These are phyloP conservation scores for Astreopora myriophthalma DNA, from an alignment of 64 coral and sea anemone species.

Conservation along the genomic window DNA sequence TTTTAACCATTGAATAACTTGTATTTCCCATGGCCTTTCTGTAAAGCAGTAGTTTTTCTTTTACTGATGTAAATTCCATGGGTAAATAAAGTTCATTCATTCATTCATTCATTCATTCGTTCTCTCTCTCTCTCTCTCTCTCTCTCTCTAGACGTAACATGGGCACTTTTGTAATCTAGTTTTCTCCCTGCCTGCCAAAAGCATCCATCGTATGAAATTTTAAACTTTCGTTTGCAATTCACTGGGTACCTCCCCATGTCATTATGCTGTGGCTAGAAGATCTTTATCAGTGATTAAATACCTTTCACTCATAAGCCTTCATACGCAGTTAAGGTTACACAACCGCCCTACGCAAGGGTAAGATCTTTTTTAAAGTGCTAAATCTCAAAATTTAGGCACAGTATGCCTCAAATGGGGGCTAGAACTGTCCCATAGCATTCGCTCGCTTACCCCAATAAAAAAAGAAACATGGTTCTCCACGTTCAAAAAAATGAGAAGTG, in stretches of 20 bases:
- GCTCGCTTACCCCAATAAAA: slow-evolving; percentile 27
- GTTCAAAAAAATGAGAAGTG: slow-evolving; percentile 24
- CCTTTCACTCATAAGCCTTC: not conserved
- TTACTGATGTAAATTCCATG: too few species aligned
- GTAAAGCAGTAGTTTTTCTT: too few species aligned
- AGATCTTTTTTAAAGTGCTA: slow-evolving; percentile 1
- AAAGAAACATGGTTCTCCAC: not conserved
- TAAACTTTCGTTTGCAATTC: slow-evolving; percentile 1
- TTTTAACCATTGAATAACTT: too few species aligned
- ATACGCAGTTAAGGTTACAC: not conserved
- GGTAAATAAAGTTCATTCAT: too few species aligned
- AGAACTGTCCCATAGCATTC: slow-evolving; percentile 16
- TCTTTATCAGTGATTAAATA: not conserved
- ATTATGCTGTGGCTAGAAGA: not conserved
- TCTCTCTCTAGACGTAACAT: not conserved
- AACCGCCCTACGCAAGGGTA: slow-evolving; percentile 17
- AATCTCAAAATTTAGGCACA: not conserved
- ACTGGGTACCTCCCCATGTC: not conserved
- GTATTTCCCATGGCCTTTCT: too few species aligned
- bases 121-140: too few species aligned
- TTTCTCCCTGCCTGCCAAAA: not conserved
- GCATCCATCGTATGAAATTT: not conserved
- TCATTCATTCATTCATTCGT: too few species aligned
- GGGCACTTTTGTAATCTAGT: not conserved
- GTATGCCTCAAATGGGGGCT: not conserved